Conservation (phyloP, 1,140 invertebrate species). For the Rhagoletis zephyria region DNA sequence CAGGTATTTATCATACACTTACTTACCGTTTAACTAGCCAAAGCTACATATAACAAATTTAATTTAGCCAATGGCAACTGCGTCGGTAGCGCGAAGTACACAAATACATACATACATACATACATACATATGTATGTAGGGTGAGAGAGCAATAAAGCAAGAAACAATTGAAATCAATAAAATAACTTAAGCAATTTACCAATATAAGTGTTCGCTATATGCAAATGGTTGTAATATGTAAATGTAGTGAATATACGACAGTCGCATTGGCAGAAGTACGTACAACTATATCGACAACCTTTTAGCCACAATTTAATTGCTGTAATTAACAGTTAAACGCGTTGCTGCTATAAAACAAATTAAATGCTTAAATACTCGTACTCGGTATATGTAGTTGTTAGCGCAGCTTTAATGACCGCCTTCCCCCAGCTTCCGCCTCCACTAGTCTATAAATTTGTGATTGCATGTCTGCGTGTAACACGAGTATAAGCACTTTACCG, state of each 20-base stretch:
- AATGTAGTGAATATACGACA: not conserved
- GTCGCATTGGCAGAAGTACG: not conserved
- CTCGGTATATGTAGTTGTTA: too few species aligned
- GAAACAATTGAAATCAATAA: not conserved
- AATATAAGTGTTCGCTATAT: not conserved
- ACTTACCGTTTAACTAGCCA: not conserved
- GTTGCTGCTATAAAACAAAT: conserved; percentile 11
- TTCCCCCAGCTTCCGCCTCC: not conserved
- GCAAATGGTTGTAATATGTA: not conserved
- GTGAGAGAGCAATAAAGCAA: not conserved
- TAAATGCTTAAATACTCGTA: not conserved
- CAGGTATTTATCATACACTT: conserved; percentile 13
- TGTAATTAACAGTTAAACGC: conserved; percentile 44
- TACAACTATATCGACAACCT: not conserved
- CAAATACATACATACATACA: not conserved
- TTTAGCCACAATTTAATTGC: conserved; percentile 27
- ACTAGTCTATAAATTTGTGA: not conserved
- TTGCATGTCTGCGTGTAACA: not conserved
- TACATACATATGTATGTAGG: not conserved
- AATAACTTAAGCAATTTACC: not conserved
- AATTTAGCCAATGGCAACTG: not conserved
- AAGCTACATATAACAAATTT: not conserved
- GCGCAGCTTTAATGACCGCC: not conserved
- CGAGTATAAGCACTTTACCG: not conserved
- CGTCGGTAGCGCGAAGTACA: not conserved